Evolutionary conservation across 2,797 vertebrate genomes (phyloP), one percentile per base, ranked within the genome.

Genomic region (Champsocephalus esox): DNA sequence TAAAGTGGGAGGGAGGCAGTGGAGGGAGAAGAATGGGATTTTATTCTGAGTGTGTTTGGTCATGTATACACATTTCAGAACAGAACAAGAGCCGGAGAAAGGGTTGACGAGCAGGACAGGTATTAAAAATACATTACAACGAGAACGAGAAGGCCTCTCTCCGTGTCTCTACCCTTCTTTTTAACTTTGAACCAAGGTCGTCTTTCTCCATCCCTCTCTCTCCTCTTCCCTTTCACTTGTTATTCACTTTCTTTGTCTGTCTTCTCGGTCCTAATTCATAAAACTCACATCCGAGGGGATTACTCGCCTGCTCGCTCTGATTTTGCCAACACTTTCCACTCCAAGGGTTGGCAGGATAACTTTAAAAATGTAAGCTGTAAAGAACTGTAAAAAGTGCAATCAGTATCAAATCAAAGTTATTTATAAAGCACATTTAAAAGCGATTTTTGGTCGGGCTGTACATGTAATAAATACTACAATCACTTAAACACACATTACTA

Each of bases 41-140:
- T 74, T 49, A 80, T 79, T 74, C 66, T 80, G 62, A 73, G 77
- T 64, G 67, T 68, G 59, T 76, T 77, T 66, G 44, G 63, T 62
- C 38, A 77, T 32, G 44, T 57, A 50, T 16, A 73, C 63, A 54
- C 55, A 32, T 70, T 70, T 66, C 63, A 19, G 43, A 46, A 64
- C 12, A 70, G 49, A 72, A 77, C 50, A 71, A 73, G 62, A 73
- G 65, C n/a, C 11, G 61, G 50, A 69, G 55, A 74, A 66, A 73
- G 38, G 43, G 34, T 28, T 41, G 51, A 76, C 13, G 60, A 71
- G 59, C 45, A 63, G 70, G 67, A 61, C 50, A 12, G 19, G 49
- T 48, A 81, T 51, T 82, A 54, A 70, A 66, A 76, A 62, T 49
- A 56, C 44, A 69, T 62, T 2, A 24, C 12, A 19, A 69, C 52